phyloP scores from a whole-genome alignment of 2,113 vertebrate species.

The Hymenochirus boettgeri region DNA sequence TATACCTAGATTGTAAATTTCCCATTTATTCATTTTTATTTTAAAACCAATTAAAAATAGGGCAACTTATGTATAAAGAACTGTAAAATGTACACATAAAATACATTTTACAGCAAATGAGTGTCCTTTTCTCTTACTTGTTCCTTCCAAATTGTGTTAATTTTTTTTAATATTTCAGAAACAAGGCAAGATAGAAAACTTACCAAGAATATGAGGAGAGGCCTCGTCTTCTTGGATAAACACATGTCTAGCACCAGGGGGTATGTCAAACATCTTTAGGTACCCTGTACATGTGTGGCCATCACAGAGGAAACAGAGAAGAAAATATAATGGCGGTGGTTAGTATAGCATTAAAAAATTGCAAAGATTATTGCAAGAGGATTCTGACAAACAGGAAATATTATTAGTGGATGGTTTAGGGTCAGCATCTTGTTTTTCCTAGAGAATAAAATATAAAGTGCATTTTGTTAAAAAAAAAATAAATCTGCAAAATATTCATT shows the following conservation, averaged over 20 bases:
- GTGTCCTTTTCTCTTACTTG: background rate
- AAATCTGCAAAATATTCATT: constrained; percentile 45
- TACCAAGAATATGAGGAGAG: constrained; percentile 97
- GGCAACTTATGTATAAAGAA: background rate
- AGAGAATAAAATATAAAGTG: background rate
- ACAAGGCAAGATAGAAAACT: constrained; percentile 62
- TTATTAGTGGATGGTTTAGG: constrained; percentile 2
- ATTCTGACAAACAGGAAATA: background rate
- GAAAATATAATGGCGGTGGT: constrained; percentile 71
- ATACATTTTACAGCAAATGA: background rate
- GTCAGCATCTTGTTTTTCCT: constrained; percentile 5
- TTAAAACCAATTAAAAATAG: too few species aligned
- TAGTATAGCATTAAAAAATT: constrained; percentile 49
- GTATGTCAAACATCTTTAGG: constrained; percentile 99
- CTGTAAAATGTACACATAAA: background rate
- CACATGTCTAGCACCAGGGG: constrained; percentile 94
- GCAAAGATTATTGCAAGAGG: constrained; percentile 44
- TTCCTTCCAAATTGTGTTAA: background rate
- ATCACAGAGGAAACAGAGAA: constrained; percentile 54
- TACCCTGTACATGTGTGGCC: constrained; percentile 80
- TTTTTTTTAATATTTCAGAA: background rate
- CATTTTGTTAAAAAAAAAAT: constrained; percentile 11
- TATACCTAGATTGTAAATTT: too few species aligned
- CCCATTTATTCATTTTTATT: too few species aligned
- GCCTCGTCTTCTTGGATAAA: constrained; percentile 95